phyloP scores from a whole-genome alignment of 2,888 invertebrate genomes.

The Anthophora plumipes region DNA sequence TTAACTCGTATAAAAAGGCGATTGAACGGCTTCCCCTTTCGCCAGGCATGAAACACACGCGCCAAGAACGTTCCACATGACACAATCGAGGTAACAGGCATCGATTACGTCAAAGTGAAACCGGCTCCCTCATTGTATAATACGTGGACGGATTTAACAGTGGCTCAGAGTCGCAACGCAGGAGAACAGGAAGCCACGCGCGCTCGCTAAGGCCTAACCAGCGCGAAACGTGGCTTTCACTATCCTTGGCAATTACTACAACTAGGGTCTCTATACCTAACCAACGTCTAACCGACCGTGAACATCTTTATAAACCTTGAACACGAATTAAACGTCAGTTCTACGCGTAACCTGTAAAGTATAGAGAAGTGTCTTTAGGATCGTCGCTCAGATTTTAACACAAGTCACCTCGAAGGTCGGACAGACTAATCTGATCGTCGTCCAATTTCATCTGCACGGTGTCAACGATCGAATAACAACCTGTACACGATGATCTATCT shows the following conservation, averaged over 20 bases:
- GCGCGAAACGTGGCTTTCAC: constrained; percentile 69
- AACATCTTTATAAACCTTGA: constrained; percentile 72
- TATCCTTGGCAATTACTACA: constrained; percentile 72
- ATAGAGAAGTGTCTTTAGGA: not conserved
- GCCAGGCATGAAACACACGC: constrained; percentile 37
- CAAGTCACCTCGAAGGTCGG: constrained; percentile 45
- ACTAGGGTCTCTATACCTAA: constrained; percentile 1
- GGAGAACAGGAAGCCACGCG: constrained; percentile 55
- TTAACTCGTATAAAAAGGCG: not conserved
- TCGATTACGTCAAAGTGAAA: constrained; percentile 78
- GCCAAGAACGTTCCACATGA: constrained; percentile 18
- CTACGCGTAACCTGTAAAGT: too few relatives aligned
- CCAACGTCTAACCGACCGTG: constrained; percentile 64
- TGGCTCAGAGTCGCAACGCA: constrained; percentile 19
- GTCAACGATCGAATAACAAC: constrained; percentile 52
- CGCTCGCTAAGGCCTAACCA: constrained; percentile 16
- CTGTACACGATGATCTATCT: not conserved
- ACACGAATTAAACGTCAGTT: constrained; percentile 66
- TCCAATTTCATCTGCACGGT: constrained; percentile 43
- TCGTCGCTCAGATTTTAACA: constrained; percentile 51
- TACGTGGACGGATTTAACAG: constrained; percentile 54
- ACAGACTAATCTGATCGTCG: constrained; percentile 57
- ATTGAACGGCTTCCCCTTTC: constrained; percentile 25
- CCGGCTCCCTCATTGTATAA: constrained; percentile 71
- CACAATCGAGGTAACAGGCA: constrained; percentile 46